Conservation (phyloP, 2,113 vertebrate genomes). For the Apteryx mantelli region DNA sequence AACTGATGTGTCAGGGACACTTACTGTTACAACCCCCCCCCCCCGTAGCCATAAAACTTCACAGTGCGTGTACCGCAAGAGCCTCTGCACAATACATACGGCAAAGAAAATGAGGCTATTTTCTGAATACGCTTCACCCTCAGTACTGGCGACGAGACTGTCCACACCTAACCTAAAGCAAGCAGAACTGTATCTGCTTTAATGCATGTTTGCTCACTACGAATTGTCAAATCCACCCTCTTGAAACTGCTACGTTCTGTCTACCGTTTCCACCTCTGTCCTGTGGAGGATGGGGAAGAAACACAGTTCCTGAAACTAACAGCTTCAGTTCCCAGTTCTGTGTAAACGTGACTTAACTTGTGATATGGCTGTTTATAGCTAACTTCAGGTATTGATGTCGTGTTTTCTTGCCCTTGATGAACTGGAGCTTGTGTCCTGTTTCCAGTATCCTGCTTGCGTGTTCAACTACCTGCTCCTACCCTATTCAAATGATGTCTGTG, state of each 20-base stretch:
- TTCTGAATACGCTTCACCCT: neutral
- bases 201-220: neutral
- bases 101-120: neutral
- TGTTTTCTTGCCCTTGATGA: neutral
- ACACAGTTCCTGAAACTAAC: neutral
- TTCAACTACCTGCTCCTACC: neutral
- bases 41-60: neutral
- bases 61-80: neutral
- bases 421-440: neutral
- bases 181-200: neutral
- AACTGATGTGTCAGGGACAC: neutral
- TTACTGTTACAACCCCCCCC: neutral
- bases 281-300: neutral
- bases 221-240: neutral
- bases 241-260: neutral
- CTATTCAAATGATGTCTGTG: neutral
- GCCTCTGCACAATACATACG: neutral
- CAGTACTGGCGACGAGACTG: neutral
- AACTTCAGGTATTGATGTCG: neutral
- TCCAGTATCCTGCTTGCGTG: neutral
- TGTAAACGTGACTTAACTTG: neutral
- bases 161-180: neutral
- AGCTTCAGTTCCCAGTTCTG: neutral
- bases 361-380: neutral
- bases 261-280: neutral